These are phyloP conservation scores for Montipora capricornis DNA, from an alignment of 64 coral and sea anemone genomes.

Conservation along the genomic window DNA sequence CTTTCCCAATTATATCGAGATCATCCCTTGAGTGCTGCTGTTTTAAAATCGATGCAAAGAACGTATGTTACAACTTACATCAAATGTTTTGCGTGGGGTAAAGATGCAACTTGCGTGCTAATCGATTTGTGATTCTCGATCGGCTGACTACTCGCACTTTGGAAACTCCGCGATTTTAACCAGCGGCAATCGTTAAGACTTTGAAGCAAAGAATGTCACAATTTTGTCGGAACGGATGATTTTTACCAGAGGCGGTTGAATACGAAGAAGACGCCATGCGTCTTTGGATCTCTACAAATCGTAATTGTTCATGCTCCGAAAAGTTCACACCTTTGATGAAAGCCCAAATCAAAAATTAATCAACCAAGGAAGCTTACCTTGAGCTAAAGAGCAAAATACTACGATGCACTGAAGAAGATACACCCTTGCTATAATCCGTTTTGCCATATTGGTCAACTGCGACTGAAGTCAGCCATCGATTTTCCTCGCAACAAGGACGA, in stretches of 20 bases:
- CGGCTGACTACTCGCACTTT: neutral
- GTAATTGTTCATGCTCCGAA: slow-evolving; percentile 26
- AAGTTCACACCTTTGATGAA: slow-evolving; percentile 57
- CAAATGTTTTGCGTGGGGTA: neutral
- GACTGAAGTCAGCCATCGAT: neutral
- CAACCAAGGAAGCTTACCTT: slow-evolving; percentile 43
- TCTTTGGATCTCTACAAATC: neutral
- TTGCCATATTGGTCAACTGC: slow-evolving; percentile 45
- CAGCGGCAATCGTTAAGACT: neutral
- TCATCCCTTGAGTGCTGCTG: neutral
- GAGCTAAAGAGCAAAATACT: slow-evolving; percentile 8
- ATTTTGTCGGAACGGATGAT: neutral
- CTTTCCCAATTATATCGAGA: slow-evolving; percentile 31
- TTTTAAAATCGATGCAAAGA: neutral
- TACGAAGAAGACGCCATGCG: slow-evolving; percentile 10
- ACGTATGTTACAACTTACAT: neutral
- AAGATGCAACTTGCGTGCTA: neutral
- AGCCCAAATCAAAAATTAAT: slow-evolving; percentile 59
- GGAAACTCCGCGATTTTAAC: neutral
- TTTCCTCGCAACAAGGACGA: neutral
- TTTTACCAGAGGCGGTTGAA: neutral
- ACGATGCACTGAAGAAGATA: neutral
- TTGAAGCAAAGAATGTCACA: neutral
- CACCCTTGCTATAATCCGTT: neutral
- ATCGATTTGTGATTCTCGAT: neutral